Evolutionary conservation across 1,140 invertebrate genomes (phyloP).

Genomic region (Daktulosphaira vitifoliae): DNA sequence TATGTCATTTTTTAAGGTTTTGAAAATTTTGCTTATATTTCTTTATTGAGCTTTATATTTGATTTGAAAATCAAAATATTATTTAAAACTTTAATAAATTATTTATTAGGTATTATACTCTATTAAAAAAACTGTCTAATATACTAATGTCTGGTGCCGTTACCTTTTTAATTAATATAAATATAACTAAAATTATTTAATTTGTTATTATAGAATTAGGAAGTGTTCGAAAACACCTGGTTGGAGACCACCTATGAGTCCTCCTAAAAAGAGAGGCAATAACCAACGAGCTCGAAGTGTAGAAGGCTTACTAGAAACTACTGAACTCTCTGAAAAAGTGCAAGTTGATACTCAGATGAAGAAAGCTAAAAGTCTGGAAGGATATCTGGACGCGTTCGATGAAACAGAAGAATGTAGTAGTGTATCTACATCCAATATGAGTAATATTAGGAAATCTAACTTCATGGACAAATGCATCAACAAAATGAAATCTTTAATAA

Average conservation of each 20-base stretch:
- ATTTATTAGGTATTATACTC: too few relatives aligned
- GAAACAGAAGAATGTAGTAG: slow-evolving; percentile 6
- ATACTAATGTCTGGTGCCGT: too few relatives aligned
- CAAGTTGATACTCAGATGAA: slow-evolving; percentile 46
- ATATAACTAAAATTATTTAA: slow-evolving; percentile 48
- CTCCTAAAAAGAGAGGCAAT: slow-evolving; percentile 4
- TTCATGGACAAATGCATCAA: slow-evolving; percentile 70
- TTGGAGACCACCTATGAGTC: slow-evolving; percentile 41
- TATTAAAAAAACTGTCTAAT: too few relatives aligned
- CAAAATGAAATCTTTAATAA: slow-evolving; percentile 54
- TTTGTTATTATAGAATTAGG: slow-evolving; percentile 45
- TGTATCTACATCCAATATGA: slow-evolving; percentile 26
- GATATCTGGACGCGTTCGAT: slow-evolving; percentile 35
- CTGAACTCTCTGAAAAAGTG: slow-evolving; percentile 32
- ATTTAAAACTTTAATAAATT: too few relatives aligned
- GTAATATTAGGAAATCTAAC: slow-evolving; percentile 50
- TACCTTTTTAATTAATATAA: not conserved
- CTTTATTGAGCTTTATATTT: too few relatives aligned
- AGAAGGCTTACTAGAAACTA: slow-evolving; percentile 37
- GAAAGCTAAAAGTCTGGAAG: slow-evolving; percentile 34
- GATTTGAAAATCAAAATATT: too few relatives aligned
- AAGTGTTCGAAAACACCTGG: slow-evolving; percentile 45
- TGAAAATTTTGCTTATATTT: too few relatives aligned
- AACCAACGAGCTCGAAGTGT: slow-evolving; percentile 35
- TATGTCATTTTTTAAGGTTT: too few relatives aligned